These are phyloP conservation scores for Grammomys dolichurus DNA, from an alignment of 2,113 vertebrate species.

Conservation along the genomic window DNA sequence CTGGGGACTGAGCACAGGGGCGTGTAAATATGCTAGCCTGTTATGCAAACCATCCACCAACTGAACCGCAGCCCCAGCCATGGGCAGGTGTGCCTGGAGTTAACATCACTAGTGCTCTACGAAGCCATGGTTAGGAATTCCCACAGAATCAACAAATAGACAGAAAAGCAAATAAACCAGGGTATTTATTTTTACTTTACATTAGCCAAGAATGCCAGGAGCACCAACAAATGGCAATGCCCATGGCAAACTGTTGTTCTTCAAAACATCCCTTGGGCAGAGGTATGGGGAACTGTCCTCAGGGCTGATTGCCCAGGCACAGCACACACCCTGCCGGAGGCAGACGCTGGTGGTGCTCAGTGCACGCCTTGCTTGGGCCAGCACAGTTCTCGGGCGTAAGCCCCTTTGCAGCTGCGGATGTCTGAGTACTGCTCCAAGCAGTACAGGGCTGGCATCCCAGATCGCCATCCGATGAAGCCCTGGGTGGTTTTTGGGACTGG, in stretches of 20 bases:
- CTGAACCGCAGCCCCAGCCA: background rate
- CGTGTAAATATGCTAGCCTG: too few species aligned
- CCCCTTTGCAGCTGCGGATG: constrained; percentile 86
- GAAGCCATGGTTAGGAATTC: background rate
- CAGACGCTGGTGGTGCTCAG: constrained; percentile 67
- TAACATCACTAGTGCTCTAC: background rate
- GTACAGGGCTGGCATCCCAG: constrained; percentile 84
- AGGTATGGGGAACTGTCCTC: too few species aligned
- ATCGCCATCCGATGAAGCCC: constrained; percentile 94
- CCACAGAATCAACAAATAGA: background rate
- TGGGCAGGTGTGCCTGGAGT: background rate
- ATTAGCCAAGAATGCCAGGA: background rate
- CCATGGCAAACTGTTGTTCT: background rate
- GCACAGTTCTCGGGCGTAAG: constrained; percentile 84
- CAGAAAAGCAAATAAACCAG: background rate
- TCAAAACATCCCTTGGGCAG: background rate
- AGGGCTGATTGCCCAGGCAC: fast-evolving
- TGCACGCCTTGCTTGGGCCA: constrained; percentile 86
- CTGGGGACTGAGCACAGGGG: background rate
- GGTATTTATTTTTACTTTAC: background rate
- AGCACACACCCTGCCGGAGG: fast-evolving
- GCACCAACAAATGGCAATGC: fast-evolving
- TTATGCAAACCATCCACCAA: too few species aligned
- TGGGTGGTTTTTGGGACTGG: constrained; percentile 91
- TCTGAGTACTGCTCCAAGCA: constrained; percentile 82